Evolutionary conservation across 2,113 vertebrate genomes (phyloP), one percentile per base, ranked within the genome.

Genomic region (Onychostruthus taczanowskii): DNA sequence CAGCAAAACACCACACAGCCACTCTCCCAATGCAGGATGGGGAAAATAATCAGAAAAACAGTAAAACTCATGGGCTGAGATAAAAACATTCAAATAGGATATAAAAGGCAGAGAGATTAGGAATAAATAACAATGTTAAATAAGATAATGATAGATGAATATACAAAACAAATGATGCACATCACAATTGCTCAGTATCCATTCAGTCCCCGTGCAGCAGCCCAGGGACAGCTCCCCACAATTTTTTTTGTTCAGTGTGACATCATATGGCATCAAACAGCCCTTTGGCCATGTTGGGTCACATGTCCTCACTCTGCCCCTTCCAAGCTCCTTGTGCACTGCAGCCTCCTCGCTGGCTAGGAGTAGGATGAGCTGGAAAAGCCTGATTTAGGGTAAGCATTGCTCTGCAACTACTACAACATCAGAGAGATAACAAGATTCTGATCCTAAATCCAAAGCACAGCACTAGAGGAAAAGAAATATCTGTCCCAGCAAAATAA

Each of bases 201-300:
- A 61, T 27, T 10, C 33, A 46, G 20, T 10, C 23, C 39, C 56
- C 33, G 64, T 69, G 73, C 17, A 44, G 37, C 37, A 87, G 55
- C 37, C n/a, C 56, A 35, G n/a, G 22, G 19, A 22, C 26, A 68
- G 18, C 2, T 67, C 11, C 16, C 26, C 13, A 5, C 5, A 7
- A 0, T 7, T 11, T 39, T 44, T 41, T 39, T 23, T 52, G 11
- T 37, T 69, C 22, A 52, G 14, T 0, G 1, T 33, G 46, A 27
- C 18, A 52, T 53, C 39, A 22, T 3, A 10, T 8, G 14, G 20
- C 21, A 37, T 44, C 52, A 56, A 44, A 66, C 13, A 33, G 10
- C 19, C 37, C 61, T 62, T 46, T 46, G 35, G 17, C 27, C 53
- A 28, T 17, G 8, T 10, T 22, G 22, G 39, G 39, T 53, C 33